Base-by-base conservation (phyloP, 2,888 invertebrate species). In the Cheilosia grossa region DNA sequence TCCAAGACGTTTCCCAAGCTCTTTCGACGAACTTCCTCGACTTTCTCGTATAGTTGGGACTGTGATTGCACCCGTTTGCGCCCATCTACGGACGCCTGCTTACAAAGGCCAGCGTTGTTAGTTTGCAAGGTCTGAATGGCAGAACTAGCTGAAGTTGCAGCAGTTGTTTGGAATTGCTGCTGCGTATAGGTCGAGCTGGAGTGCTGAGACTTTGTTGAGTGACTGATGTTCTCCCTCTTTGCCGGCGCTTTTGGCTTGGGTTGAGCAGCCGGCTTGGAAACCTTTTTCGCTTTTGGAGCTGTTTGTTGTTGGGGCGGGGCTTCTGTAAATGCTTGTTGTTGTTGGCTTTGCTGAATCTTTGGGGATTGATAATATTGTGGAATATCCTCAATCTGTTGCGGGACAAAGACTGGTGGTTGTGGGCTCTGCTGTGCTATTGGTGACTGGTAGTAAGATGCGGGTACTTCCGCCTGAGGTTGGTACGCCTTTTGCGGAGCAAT, bases 1-100 rank as follows among this genome's bases (percentile, higher is more conserved):
- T 90, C 90, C 10, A 89, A 74, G 4, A 88, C 88, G 69, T 89
- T 90, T 51, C 90, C 91, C 19, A 91, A 75, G 63, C 91, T 91
- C 61, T 91, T 91, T 70, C 91, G 90, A 0, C 91, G 89, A 67
- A 87, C 72, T 56, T 90, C 90, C 9, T 80, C 82, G 53, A 86
- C 72, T 49, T 81, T 61, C 19, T 82, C 82, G 19, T 87, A 87
- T 10, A 74, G 37, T 40, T 83, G 73, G 15, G 83, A 80, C 19
- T 87, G 77, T 7, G 88, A 87, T 44, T 88, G 88, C 13, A 89
- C 87, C 2, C 90, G 89, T 7, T 88, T 88, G 44, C 88, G 87
- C 37, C 82, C 85, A 13, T 64, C 82, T 49, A 27, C 63, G 19
- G 77, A 79, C 61, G 81, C 74, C 49, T 61, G 82, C n/a, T 85